Percentiles rank a stretch among this genome's conserved stretches.
These are phyloP conservation scores for Adelges cooleyi DNA, from an alignment of 1,140 invertebrate genomes.

Conservation along the genomic window DNA sequence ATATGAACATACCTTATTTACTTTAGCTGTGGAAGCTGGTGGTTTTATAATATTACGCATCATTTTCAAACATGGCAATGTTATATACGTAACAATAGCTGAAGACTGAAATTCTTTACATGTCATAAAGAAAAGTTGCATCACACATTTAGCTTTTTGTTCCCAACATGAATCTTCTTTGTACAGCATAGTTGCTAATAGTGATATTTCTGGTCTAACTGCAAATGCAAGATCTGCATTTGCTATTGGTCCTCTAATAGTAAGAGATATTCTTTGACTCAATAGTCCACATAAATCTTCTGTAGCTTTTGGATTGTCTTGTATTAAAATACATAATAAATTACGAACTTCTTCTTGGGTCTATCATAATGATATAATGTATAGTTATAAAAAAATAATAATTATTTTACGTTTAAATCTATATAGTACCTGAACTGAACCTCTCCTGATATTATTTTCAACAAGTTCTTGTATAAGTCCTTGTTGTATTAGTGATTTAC, in stretches of 20 bases:
- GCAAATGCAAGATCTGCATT: conserved; percentile 60
- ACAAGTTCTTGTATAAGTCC: conserved; percentile 82
- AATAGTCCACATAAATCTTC: conserved; percentile 72
- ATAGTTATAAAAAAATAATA: not conserved
- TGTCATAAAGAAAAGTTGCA: conserved; percentile 68
- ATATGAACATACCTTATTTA: conserved; percentile 40
- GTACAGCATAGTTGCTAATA: conserved; percentile 75
- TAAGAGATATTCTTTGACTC: conserved; percentile 66
- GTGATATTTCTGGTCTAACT: conserved; percentile 73
- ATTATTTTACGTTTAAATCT: not conserved
- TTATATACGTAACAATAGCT: conserved; percentile 62
- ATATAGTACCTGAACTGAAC: conserved; percentile 49
- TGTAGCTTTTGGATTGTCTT: conserved; percentile 77
- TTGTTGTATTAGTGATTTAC: conserved; percentile 67
- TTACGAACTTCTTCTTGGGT: conserved; percentile 78
- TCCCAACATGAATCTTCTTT: conserved; percentile 95
- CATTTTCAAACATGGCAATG: conserved; percentile 73
- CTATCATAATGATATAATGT: no score
- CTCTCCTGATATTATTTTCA: conserved; percentile 75
- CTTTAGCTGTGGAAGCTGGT: conserved; percentile 45
- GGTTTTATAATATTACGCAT: conserved; percentile 66
- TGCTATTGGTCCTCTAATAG: conserved; percentile 53
- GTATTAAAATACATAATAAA: conserved; percentile 77
- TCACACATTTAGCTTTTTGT: conserved; percentile 67
- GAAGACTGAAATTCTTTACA: conserved; percentile 58